A percentile compares a stretch with the other conserved stretches of the same genome.
These are phyloP conservation scores for Macaria liturata DNA, from an alignment of 2,888 invertebrate species.

Conservation along the genomic window DNA sequence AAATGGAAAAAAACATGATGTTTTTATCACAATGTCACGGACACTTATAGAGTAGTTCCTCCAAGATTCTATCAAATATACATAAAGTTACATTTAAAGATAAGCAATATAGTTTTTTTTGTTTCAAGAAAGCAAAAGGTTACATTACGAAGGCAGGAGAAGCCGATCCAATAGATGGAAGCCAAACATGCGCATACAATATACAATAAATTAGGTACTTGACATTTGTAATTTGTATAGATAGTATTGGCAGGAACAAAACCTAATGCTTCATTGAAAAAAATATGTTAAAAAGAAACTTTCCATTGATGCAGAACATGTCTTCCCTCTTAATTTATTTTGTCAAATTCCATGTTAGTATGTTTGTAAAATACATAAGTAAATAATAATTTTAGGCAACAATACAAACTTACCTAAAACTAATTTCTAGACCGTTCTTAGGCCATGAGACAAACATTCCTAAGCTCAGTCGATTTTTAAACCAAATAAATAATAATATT, in stretches of 20 bases:
- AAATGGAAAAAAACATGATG: conserved; percentile 75
- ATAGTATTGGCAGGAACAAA: conserved; percentile 34
- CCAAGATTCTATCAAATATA: conserved; percentile 78
- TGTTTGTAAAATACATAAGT: neutral
- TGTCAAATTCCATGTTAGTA: conserved; percentile 9
- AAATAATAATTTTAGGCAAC: too few relatives aligned
- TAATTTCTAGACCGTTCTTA: conserved; percentile 4
- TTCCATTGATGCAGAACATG: conserved; percentile 78
- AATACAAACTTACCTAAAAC: neutral
- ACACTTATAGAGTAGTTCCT: conserved; percentile 60
- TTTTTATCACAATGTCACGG: conserved; percentile 82
- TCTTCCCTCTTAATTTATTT: conserved; percentile 48
- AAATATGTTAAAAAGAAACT: conserved; percentile 52
- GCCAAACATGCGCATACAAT: conserved; percentile 1
- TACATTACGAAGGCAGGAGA: conserved; percentile 24
- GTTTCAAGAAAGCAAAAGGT: conserved; percentile 80
- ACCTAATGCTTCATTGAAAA: conserved; percentile 79
- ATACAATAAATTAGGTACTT: too few relatives aligned
- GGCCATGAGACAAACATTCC: conserved; percentile 19
- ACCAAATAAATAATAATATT: neutral
- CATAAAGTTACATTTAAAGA: conserved; percentile 77
- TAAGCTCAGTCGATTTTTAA: conserved; percentile 23
- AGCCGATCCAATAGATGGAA: conserved; percentile 21
- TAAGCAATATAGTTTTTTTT: conserved; percentile 52
- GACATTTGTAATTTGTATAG: too few relatives aligned